A percentile compares a stretch with the other conserved stretches of the same genome.
phyloP scores from a whole-genome alignment of 2,888 invertebrate genomes.

The Acrocera orbiculus region DNA sequence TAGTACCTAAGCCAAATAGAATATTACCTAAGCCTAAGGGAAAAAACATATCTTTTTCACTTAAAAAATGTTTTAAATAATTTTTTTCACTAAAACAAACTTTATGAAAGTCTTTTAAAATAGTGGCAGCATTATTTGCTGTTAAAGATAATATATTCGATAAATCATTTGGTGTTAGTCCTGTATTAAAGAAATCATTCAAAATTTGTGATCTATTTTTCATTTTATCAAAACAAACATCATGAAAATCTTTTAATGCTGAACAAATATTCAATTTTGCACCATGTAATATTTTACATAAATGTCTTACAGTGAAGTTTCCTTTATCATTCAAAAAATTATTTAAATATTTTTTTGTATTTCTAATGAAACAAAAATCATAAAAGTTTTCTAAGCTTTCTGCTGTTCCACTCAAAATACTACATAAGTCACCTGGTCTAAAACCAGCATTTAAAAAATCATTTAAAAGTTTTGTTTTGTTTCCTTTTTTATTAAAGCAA shows the following conservation, averaged over 20 bases:
- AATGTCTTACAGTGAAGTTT: slow-evolving; percentile 15
- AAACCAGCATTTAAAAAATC: slow-evolving; percentile 12
- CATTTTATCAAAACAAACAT: slow-evolving; percentile 19
- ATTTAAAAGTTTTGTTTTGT: slow-evolving; percentile 15
- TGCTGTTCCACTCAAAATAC: slow-evolving; percentile 17
- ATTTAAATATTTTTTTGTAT: slow-evolving; percentile 17
- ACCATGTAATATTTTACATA: slow-evolving; percentile 19
- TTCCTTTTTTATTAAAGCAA: slow-evolving; percentile 5
- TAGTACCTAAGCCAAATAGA: slow-evolving; percentile 16
- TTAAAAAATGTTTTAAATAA: slow-evolving; percentile 18
- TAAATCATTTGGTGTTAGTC: slow-evolving; percentile 14
- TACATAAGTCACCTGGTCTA: slow-evolving; percentile 15
- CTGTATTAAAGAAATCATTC: slow-evolving; percentile 12
- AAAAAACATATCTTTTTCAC: slow-evolving; percentile 17
- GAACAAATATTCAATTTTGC: slow-evolving; percentile 18
- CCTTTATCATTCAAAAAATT: slow-evolving; percentile 13
- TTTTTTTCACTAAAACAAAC: slow-evolving; percentile 19
- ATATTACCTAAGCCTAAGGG: slow-evolving; percentile 15
- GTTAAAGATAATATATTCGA: slow-evolving; percentile 19
- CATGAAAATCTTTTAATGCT: slow-evolving; percentile 19
- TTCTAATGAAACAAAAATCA: slow-evolving; percentile 17
- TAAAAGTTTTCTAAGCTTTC: slow-evolving; percentile 16
- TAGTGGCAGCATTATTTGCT: slow-evolving; percentile 18
- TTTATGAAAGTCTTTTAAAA: slow-evolving; percentile 19
- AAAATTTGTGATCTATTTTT: slow-evolving; percentile 20